Conservation (phyloP, 2,113 vertebrate genomes). For the Polyodon spathula region DNA sequence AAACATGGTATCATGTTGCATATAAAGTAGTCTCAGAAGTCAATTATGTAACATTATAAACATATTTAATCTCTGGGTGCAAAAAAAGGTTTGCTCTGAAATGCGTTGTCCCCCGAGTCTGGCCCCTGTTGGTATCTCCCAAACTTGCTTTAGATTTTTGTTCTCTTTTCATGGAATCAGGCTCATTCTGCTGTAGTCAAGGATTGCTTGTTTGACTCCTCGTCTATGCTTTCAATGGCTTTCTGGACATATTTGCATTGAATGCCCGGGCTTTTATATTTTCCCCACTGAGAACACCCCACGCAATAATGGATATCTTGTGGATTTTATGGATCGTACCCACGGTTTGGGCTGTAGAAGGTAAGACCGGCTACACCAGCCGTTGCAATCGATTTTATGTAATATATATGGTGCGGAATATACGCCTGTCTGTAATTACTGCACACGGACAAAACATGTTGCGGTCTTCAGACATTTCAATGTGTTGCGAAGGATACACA, state of each 20-base stretch:
- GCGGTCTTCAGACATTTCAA: no score
- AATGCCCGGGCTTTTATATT: conserved; percentile 29
- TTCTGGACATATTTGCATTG: conserved; percentile 42
- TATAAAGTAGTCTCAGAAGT: no score
- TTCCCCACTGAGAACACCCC: conserved; percentile 26
- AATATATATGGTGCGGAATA: no score
- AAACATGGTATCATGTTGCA: no score
- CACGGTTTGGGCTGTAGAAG: conserved; percentile 48
- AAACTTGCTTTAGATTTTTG: conserved; percentile 45
- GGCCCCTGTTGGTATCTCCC: conserved; percentile 43
- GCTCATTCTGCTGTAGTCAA: conserved; percentile 41
- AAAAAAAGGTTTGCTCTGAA: not conserved
- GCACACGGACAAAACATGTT: no score
- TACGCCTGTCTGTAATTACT: no score
- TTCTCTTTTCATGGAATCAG: conserved; percentile 40
- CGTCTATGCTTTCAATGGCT: conserved; percentile 45
- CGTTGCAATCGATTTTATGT: conserved; percentile 29
- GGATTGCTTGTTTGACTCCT: conserved; percentile 40
- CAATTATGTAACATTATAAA: no score
- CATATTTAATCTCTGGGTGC: not conserved
- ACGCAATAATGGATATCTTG: conserved; percentile 40
- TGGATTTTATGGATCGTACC: conserved; percentile 47
- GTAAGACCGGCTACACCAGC: conserved; percentile 39
- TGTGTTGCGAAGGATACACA: no score
- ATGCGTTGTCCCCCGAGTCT: conserved; percentile 47